Evolutionary conservation across 1,140 invertebrate genomes (phyloP).

Genomic region (Rhagoletis pomonella): DNA sequence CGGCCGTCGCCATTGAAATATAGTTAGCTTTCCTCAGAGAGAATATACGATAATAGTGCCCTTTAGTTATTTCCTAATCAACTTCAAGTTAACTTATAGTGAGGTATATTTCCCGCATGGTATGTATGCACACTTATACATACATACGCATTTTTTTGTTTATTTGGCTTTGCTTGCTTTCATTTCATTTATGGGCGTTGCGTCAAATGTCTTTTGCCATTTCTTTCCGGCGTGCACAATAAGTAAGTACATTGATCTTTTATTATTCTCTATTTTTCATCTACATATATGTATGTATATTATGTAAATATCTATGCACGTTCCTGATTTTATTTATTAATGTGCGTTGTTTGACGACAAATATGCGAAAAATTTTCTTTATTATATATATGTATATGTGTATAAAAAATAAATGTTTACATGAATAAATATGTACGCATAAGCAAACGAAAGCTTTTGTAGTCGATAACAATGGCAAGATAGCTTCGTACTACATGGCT

Average conservation of each 20-base stretch:
- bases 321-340: neutral
- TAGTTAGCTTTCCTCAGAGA: too few species aligned
- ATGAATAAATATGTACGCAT: neutral
- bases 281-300: neutral
- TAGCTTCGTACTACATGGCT: neutral
- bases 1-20: too few species aligned
- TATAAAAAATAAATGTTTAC: neutral
- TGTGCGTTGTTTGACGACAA: neutral
- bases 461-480: neutral
- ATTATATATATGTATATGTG: neutral
- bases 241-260: constrained; percentile 50
- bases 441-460: too few species aligned
- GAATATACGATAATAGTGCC: too few species aligned
- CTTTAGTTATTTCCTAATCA: too few species aligned
- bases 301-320: neutral
- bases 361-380: neutral
- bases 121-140: neutral
- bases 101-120: too few species aligned
- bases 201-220: constrained; percentile 30
- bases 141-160: neutral
- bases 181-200: constrained; percentile 26
- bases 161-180: neutral
- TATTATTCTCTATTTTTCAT: constrained; percentile 37
- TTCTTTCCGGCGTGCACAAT: neutral
- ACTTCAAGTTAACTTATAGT: too few species aligned